Base-by-base conservation (phyloP, 1,140 invertebrate genomes). In the Meloidogyne floridensis region DNA sequence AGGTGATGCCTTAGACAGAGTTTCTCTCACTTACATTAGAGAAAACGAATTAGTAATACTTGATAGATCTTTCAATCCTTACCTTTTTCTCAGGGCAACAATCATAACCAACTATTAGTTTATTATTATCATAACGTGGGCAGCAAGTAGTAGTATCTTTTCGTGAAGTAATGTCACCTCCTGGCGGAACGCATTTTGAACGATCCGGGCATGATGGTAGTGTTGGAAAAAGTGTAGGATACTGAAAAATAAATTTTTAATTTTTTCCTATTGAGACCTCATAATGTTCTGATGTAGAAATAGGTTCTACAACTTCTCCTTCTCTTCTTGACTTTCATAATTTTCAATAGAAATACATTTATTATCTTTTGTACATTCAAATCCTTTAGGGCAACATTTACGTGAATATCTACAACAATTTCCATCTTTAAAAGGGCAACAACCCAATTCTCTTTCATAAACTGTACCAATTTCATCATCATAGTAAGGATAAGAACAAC, bases 371-470 rank as follows among this genome's bases (percentile, higher is more conserved):
- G 72, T 81, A 59, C 70, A 80, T 69, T 53, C 72, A 15, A 77
- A 80, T 76, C 78, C 78, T 8, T 18, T 7, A 54, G 78, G 78
- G 15, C 78, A 80, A 32, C 78, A 80, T 56, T 80, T 70, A n/a
- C 42, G 47, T 6, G 69, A 72, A 11, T 73, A 53, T 43, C 13
- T 65, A 53, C 78, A 80, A 9, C 78, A 80, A 56, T 72, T 53
- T 53, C 78, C 78, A 18, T 80, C 78, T 8, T 32, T 42, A n/a
- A 77, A 80, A 4, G 78, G 78, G 53, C 78, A 80, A 20, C 78
- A 80, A 20, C 75, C 47, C 3, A 42, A 54, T 65, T 2, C 54
- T 42, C 54, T 77, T 15, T 32, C 32, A 32, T 32, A 32, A 2
- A 32, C 2, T 32, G 32, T 32, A 32, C 32, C 2, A 65, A 65